Evolutionary conservation across 2,113 vertebrate genomes (phyloP).

Genomic region (Azemiops feae): DNA sequence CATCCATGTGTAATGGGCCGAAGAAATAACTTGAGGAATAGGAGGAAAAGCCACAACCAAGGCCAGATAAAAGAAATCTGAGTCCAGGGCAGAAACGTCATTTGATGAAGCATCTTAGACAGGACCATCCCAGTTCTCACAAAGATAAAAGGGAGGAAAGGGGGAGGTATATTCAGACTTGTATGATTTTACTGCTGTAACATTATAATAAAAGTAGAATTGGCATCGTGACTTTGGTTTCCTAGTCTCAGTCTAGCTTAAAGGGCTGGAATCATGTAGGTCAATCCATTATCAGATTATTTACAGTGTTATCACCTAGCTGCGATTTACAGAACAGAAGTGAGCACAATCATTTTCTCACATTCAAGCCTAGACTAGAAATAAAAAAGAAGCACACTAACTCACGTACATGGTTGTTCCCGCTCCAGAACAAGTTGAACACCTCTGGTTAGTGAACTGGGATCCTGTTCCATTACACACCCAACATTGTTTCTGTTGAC

Average conservation of each 20-base stretch:
- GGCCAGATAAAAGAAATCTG: background rate
- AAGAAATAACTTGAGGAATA: background rate
- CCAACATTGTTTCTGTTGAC: slow-evolving; percentile 70
- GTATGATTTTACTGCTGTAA: background rate
- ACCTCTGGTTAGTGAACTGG: slow-evolving; percentile 47
- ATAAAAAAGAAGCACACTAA: background rate
- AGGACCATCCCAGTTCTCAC: background rate
- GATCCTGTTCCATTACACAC: slow-evolving; percentile 72
- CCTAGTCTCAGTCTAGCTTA: background rate
- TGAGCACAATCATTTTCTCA: background rate
- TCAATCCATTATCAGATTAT: background rate
- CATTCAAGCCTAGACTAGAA: background rate
- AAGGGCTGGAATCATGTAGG: background rate
- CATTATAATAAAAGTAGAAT: background rate
- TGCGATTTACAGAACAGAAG: background rate
- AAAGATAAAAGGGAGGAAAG: background rate
- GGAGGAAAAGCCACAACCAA: background rate
- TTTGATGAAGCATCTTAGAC: background rate
- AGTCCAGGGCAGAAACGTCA: background rate
- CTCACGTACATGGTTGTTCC: slow-evolving; percentile 75
- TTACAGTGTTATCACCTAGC: background rate
- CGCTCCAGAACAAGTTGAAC: slow-evolving; percentile 67
- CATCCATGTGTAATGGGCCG: background rate
- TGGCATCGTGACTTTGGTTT: background rate
- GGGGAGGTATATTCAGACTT: background rate